These are phyloP conservation scores for Ficedula albicollis DNA, from an alignment of 2,797 vertebrate genomes.

Conservation along the genomic window DNA sequence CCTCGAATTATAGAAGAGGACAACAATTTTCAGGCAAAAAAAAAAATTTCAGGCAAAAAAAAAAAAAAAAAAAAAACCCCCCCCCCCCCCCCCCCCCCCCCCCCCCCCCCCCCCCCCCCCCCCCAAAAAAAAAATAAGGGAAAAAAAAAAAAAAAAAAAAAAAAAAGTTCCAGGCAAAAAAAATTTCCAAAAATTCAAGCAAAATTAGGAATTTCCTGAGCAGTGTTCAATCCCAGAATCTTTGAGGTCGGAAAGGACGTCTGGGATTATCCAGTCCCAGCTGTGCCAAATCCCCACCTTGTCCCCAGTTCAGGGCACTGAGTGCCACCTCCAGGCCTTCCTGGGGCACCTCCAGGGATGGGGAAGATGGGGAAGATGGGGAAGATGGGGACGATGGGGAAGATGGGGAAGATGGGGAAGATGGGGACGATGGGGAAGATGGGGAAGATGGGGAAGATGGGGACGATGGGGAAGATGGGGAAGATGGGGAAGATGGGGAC, in stretches of 20 bases:
- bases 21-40: not conserved
- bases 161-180: not conserved
- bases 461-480: too few species aligned
- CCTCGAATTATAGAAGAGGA: not conserved
- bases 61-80: too few species aligned
- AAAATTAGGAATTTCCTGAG: not conserved
- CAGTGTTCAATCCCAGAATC: not conserved
- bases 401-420: too few species aligned
- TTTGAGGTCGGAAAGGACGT: not conserved
- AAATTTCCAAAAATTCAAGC: not conserved
- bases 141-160: too few species aligned
- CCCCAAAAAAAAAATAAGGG: too few species aligned
- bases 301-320: not conserved
- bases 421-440: too few species aligned
- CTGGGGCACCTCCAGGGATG: not conserved
- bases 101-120: too few species aligned
- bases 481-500: too few species aligned
- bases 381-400: too few species aligned
- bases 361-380: too few species aligned
- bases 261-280: rapidly evolving
- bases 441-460: too few species aligned
- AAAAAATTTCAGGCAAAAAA: not conserved
- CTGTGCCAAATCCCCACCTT: rapidly evolving
- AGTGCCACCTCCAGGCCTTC: not conserved
- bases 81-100: too few species aligned